Evolutionary conservation across 1,140 invertebrate species (phyloP), one percentile per base, ranked within the genome.

Genomic region (Radopholus similis): DNA sequence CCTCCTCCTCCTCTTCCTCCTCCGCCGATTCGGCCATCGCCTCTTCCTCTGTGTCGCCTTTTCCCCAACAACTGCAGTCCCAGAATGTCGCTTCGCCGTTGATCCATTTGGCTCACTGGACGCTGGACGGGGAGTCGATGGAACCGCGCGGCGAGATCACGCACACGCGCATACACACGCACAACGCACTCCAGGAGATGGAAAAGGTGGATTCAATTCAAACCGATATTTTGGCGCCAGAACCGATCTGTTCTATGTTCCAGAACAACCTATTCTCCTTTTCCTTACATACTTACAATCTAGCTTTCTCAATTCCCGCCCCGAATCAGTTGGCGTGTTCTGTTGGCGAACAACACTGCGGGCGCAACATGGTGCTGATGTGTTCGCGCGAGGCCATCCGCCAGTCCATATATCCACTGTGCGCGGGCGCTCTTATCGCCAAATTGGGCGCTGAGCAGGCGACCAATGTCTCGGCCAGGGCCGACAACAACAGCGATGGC

Each of bases 11-110:
- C 8, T 68, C 65, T 9, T 67, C 65, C 6, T 67, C 65, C 2
- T 70, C 65, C n/a, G 35, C 38, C 32, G 65, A 67, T 23, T 67
- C 65, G 23, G 65, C 65, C 2, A 67, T 67, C 23, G 65, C 62
- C 6, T 68, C 65, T 21, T 68, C 65, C 11, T 67, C 65, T 6
- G 63, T 66, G n/a, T 64, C 57, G 21, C 34, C 64, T 62, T 37
- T 4, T 66, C 65, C 28, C 28, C 68, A 21, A 47, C 28, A 11
- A 37, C 65, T 9, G 23, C 64, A 9, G 32, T 18, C 5, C 2
- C 15, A 4, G 8, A 70, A 13, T 66, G 68, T 9, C 1, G n/a
- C 30, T 51, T 4, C 15, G 8, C 47, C 47, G n/a, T 51, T 42
- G 28, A 65, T 68, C 35, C 64, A 44, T 4, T n/a, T 67, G 34